These are phyloP conservation scores for Tenthredo livida DNA, from an alignment of 2,888 invertebrate genomes.

Conservation along the genomic window DNA sequence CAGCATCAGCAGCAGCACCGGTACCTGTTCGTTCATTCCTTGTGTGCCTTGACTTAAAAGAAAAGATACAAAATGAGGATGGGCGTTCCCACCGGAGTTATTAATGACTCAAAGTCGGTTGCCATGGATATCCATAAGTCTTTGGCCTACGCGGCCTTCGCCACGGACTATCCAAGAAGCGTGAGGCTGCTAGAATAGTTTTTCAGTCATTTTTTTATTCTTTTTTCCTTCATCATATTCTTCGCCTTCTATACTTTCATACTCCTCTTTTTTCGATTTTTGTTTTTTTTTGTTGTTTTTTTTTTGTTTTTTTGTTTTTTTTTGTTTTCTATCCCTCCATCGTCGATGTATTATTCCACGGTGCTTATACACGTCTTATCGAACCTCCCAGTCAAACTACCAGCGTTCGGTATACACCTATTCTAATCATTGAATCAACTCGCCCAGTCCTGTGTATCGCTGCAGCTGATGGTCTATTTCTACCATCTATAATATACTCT, in stretches of 20 bases:
- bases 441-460: not conserved
- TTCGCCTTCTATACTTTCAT: conserved; percentile 7
- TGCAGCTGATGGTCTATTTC: not conserved
- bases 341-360: conserved; percentile 37
- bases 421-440: conserved; percentile 31
- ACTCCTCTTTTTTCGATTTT: not conserved
- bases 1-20: conserved; percentile 38
- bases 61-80: conserved; percentile 77
- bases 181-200: conserved; percentile 53
- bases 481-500: too few species aligned
- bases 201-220: conserved; percentile 46
- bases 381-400: conserved; percentile 1
- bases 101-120: conserved; percentile 78
- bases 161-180: conserved; percentile 53
- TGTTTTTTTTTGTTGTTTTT: not conserved
- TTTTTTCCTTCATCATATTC: conserved; percentile 1
- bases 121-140: conserved; percentile 78
- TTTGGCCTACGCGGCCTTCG: conserved; percentile 69
- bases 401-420: not conserved
- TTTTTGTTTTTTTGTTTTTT: not conserved
- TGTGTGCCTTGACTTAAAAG: conserved; percentile 74
- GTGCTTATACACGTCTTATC: conserved; percentile 27
- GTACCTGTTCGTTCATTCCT: conserved; percentile 53
- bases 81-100: conserved; percentile 77
- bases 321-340: conserved; percentile 10